Evolutionary conservation across 1,140 invertebrate genomes (phyloP), one percentile per base, ranked within the genome.

Genomic region (Drosophila kohkoa): DNA sequence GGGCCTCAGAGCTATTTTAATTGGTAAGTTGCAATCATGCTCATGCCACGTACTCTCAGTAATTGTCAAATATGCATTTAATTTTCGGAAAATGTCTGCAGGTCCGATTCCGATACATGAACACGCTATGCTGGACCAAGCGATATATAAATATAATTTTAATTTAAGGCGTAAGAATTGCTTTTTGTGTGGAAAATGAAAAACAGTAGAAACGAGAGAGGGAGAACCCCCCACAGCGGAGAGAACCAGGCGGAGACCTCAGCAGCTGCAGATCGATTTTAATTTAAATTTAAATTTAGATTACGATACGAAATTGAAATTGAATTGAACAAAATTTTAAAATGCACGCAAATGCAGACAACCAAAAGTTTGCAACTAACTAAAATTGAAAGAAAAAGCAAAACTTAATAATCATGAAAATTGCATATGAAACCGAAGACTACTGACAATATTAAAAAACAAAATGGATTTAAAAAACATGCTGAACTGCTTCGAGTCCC

Each of bases 1-100:
- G 94, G 93, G 67, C 77, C 89, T 62, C 79, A 88, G 78, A 91
- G 59, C 76, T 92, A 92, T 85, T 92, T 92, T 79, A 92, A 92
- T 91, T 92, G 91, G 91, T 92, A 60, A 91, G 89, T 79, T 2
- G 5, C 13, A 30, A 13, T 2, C 2, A 7, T 13, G n/a, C 11
- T n/a, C 8, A 5, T 10, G 11, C 30, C 13, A 1, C 10, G 30
- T 8, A 38, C 1, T 38, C 15, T 11, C 28, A 10, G 2, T 28
- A 5, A 28, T 62, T 13, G 13, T 62, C 46, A 60, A 58, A 77
- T 60, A 66, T 66, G 52, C 48, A 78, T 78, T 71, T 72, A 54
- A 66, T 66, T 66, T 76, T 59, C 5, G 15, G 35, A 65, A 54
- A 46, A 62, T 75, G 70, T 57, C 71, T 75, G 6, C 75, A 74